Evolutionary conservation across 2,113 vertebrate genomes (phyloP).

Genomic region (Gulo gulo): DNA sequence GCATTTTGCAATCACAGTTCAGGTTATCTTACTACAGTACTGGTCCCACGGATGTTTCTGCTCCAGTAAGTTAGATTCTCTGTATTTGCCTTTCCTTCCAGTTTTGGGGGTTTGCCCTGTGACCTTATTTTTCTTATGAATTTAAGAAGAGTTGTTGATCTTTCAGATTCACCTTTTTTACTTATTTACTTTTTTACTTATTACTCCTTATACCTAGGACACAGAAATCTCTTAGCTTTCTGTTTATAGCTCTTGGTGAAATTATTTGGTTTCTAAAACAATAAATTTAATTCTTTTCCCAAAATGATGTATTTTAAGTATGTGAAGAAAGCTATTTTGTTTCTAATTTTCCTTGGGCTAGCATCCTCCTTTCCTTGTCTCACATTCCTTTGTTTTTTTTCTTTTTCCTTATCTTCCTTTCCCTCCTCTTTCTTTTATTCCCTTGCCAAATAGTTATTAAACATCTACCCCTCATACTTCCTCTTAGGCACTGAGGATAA

Average conservation of each 20-base stretch:
- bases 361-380: neutral
- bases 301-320: neutral
- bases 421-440: neutral
- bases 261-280: neutral
- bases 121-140: neutral
- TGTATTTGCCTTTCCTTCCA: neutral
- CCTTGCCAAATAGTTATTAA: neutral
- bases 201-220: neutral
- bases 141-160: neutral
- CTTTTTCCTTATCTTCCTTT: neutral
- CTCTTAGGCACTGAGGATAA: neutral
- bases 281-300: neutral
- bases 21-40: neutral
- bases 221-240: neutral
- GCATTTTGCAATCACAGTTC: neutral
- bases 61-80: neutral
- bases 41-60: neutral
- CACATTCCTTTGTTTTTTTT: neutral
- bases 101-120: neutral
- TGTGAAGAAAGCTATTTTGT: neutral
- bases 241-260: neutral
- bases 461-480: neutral
- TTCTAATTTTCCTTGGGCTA: neutral
- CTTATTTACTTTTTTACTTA: neutral
- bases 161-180: neutral